Evolutionary conservation across 2,888 invertebrate genomes (phyloP), one percentile per base, ranked within the genome.

Genomic region (Timema podura): DNA sequence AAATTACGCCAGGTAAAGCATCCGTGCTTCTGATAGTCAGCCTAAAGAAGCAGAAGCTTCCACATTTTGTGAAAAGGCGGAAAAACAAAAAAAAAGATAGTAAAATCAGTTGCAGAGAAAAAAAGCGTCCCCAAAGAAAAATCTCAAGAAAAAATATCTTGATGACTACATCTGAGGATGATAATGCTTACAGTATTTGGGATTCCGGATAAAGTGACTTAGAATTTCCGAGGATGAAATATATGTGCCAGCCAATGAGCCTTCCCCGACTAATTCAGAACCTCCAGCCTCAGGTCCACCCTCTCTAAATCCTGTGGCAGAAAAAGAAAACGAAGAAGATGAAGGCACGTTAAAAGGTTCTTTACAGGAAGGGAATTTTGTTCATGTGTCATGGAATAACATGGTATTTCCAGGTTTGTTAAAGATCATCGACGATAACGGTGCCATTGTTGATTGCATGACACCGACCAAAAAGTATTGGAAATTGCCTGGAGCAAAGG

Each of bases 81-180:
- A 30, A 30, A 30, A 30, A 30, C 1, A 30, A 30, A 30, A 30
- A 16, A 74, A n/a, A 73, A 11, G 49, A 49, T 49, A 49, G 30
- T 30, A 30, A 30, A 30, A 30, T 30, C 30, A 30, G 1, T 30
- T 30, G 30, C 30, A 30, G 30, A 30, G 30, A 30, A 2, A 30
- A 30, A 30, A 49, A 49, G 49, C 3, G 30, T 30, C 2, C 30
- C 30, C 3, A 30, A 30, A 30, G 11, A 49, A 30, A 30, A 30
- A 30, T 30, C 30, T 3, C 30, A 30, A 30, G 30, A 30, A 30
- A 30, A 30, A 30, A 30, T 1, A 30, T 30, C 30, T 30, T 30
- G 30, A 1, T 30, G 30, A 30, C 30, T 30, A 30, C 30, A 49
- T 10, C 30, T 30, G 30, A 30, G 30, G 30, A 30, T 30, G 30